Evolutionary conservation across 1,140 invertebrate species (phyloP).

Genomic region (Pogonomyrmex californicus): DNA sequence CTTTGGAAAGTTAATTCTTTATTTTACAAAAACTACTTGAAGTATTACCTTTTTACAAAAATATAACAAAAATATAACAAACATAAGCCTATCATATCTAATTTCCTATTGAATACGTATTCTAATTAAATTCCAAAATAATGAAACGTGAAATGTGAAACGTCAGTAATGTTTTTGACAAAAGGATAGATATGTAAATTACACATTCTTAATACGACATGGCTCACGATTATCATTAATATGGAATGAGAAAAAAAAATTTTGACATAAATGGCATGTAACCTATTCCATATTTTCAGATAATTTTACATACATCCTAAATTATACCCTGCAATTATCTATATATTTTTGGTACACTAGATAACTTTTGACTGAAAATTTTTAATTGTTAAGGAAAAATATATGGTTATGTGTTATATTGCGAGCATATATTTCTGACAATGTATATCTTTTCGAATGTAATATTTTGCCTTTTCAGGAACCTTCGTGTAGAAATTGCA

Average conservation of each 20-base stretch:
- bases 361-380: neutral
- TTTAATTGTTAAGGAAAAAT: neutral
- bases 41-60: constrained; percentile 29
- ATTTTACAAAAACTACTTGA: constrained; percentile 1
- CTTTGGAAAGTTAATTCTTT: neutral
- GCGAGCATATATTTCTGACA: neutral
- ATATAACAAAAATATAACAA: neutral
- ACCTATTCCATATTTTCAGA: constrained; percentile 19
- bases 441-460: constrained; percentile 14
- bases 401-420: neutral
- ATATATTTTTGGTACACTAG: neutral
- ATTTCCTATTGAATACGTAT: too few relatives aligned
- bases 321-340: neutral
- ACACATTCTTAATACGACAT: neutral
- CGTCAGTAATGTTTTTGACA: neutral
- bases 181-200: neutral
- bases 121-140: constrained; percentile 2
- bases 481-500: constrained; percentile 51
- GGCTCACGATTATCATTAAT: constrained; percentile 27
- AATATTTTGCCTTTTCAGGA: constrained; percentile 54
- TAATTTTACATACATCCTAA: neutral
- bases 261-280: constrained; percentile 67
- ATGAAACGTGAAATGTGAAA: constrained; percentile 9
- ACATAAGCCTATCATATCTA: too few relatives aligned
- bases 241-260: constrained; percentile 15